phyloP scores from a whole-genome alignment of 2,888 invertebrate genomes.

The Nyleta sp. region DNA sequence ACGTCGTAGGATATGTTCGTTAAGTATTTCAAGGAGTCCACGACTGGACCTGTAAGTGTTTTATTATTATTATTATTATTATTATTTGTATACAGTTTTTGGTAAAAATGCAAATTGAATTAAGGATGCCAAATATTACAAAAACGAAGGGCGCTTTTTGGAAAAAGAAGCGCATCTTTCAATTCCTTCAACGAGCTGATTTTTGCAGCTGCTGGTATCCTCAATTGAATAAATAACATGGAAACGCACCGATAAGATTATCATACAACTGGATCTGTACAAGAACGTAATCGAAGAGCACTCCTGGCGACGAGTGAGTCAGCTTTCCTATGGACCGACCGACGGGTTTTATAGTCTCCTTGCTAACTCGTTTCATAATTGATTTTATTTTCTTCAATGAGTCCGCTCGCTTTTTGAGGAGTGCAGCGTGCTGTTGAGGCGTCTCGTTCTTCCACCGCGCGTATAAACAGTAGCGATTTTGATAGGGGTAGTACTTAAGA shows the following conservation, averaged over 20 bases:
- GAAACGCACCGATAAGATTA: conserved; percentile 89
- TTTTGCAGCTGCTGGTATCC: too few relatives aligned
- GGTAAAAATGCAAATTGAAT: too few relatives aligned
- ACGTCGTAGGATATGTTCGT: conserved; percentile 98
- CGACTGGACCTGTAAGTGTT: conserved; percentile 88
- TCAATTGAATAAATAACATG: too few relatives aligned
- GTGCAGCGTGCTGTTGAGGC: conserved; percentile 90
- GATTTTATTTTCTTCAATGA: conserved; percentile 96
- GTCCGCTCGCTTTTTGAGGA: conserved; percentile 93
- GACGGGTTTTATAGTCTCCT: conserved; percentile 98
- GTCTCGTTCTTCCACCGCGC: conserved; percentile 98
- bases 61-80: too few relatives aligned
- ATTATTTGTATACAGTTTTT: too few relatives aligned
- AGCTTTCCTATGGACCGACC: conserved; percentile 98
- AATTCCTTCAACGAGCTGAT: too few relatives aligned
- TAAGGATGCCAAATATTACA: too few relatives aligned
- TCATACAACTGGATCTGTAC: conserved; percentile 96
- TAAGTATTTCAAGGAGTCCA: conserved; percentile 97
- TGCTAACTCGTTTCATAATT: conserved; percentile 98
- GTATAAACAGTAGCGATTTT: conserved; percentile 93
- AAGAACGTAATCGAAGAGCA: conserved; percentile 97
- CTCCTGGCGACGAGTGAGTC: conserved; percentile 97
- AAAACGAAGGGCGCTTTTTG: too few relatives aligned
- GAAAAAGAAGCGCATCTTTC: too few relatives aligned
- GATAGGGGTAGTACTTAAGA: conserved; percentile 93